Conservation (phyloP, 2,888 invertebrate genomes). For the Eucera pruinosa region DNA sequence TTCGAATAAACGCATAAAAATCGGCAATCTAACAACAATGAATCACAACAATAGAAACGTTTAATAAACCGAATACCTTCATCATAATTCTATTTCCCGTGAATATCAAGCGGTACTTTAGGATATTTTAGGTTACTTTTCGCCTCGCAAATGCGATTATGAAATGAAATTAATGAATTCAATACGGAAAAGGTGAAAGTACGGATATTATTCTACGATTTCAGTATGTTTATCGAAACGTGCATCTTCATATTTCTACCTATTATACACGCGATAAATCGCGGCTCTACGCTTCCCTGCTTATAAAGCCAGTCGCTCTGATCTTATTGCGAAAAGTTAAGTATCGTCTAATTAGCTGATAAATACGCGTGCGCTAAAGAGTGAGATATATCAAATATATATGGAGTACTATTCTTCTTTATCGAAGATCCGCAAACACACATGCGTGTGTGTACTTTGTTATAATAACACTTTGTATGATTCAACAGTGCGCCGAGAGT, state of each 20-base stretch:
- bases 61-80: constrained; percentile 40
- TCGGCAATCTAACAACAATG: no score
- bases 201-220: background rate
- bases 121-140: constrained; percentile 25
- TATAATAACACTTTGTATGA: constrained; percentile 18
- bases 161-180: constrained; percentile 1
- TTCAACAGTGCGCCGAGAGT: constrained; percentile 8
- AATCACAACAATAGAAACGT: background rate
- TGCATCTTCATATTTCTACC: background rate
- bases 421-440: background rate
- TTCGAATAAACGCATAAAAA: no score
- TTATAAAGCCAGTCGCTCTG: background rate
- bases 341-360: constrained; percentile 1
- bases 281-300: no score
- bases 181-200: constrained; percentile 9
- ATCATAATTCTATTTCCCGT: constrained; percentile 51
- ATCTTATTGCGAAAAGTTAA: background rate
- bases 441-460: constrained; percentile 5
- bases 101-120: constrained; percentile 20
- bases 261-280: background rate
- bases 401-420: background rate
- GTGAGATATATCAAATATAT: constrained; percentile 1
- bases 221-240: background rate
- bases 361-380: background rate
- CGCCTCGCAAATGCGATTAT: background rate